Evolutionary conservation across 2,797 vertebrate genomes (phyloP), one percentile per base, ranked within the genome.

Genomic region (Picus viridis): DNA sequence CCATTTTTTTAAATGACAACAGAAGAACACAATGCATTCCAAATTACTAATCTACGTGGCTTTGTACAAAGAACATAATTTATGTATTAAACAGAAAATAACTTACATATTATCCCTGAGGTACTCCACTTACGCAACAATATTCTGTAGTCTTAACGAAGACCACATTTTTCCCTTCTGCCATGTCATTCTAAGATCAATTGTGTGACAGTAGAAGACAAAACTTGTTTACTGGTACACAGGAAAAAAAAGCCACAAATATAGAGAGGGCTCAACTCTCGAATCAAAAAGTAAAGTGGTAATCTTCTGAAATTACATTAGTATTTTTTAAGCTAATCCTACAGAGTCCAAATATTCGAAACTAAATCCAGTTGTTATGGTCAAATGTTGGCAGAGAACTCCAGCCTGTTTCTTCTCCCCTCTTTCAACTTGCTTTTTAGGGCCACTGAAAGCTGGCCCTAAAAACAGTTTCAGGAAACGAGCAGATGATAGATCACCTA

Each of bases 81-180:
- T 83, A 83, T 53, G 56, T n/a, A 54, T 61, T 93, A n/a, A 89
- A 86, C 41, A 87, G 49, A 89, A 94, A 93, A 57, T 81, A 91
- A 77, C 56, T 93, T 54, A 11, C 17, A 18, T 27, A 51, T 75
- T 84, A 91, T 84, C 49, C 74, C 91, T 56, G 58, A 95, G 71
- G 75, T 92, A 91, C 74, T 94, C 68, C 41, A 95, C 58, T 90
- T 74, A 86, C 72, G 76, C 59, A 96, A 70, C 54, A 47, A 68
- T 62, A 88, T 68, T 88, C 83, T 91, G 71, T 71, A 64, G 58
- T 82, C 86, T 43, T 95, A 88, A 94, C 2, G 2, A 70, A 90
- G 83, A 90, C 81, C 54, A 74, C 57, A 29, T 41, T 74, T 56
- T 92, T 94, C 57, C 63, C 22, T 84, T 89, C 72, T 63, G 73